A percentile compares a stretch with the other conserved stretches of the same genome.
phyloP scores from a whole-genome alignment of 2,888 invertebrate genomes.

The Ophion ventricosus region DNA sequence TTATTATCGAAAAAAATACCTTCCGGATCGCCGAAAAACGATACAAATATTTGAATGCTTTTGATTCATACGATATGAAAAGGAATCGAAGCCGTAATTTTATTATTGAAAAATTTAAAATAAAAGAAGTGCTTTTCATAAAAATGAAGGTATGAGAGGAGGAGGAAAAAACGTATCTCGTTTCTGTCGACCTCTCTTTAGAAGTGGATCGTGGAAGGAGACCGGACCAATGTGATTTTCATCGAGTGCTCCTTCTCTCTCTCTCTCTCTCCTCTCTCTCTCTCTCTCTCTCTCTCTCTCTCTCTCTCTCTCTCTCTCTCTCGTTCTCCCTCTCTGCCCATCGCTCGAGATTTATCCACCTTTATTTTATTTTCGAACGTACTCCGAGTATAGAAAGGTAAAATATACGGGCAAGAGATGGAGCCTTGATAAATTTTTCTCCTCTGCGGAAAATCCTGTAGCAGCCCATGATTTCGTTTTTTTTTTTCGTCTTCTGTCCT shows the following conservation, averaged over 20 bases:
- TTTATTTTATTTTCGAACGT: slow-evolving; percentile 27
- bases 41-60: too few relatives aligned
- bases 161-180: neutral
- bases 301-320: neutral
- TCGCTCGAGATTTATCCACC: neutral
- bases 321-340: neutral
- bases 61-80: too few relatives aligned
- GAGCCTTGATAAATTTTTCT: slow-evolving; percentile 53
- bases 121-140: neutral
- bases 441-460: slow-evolving; percentile 36
- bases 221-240: slow-evolving; percentile 9
- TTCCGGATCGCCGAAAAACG: too few relatives aligned
- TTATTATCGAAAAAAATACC: too few relatives aligned
- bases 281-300: neutral
- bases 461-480: slow-evolving; percentile 22
- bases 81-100: neutral
- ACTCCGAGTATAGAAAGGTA: neutral
- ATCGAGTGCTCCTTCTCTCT: neutral
- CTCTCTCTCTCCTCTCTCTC: neutral
- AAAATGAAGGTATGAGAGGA: neutral
- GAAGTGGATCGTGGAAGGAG: slow-evolving; percentile 13
- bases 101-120: neutral
- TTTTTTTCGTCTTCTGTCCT: slow-evolving; percentile 20
- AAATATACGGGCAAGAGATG: slow-evolving; percentile 58
- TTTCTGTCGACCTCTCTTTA: neutral